Evolutionary conservation across 2,888 invertebrate genomes (phyloP).

Genomic region (Hesperia comma): DNA sequence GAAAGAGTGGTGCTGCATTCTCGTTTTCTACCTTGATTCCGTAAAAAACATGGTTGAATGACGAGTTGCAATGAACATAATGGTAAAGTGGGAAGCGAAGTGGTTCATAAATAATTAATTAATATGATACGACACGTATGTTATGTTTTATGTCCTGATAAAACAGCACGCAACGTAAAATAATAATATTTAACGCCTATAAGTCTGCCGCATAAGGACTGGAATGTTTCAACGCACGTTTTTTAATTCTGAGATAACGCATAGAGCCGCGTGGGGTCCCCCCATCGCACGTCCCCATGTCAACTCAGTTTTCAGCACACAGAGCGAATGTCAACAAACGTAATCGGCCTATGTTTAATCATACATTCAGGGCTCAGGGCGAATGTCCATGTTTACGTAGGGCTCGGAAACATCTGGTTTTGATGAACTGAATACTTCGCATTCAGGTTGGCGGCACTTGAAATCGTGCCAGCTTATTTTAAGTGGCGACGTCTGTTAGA

Average conservation of each 20-base stretch:
- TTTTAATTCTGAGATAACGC: slow-evolving; percentile 33
- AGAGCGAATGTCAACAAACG: slow-evolving; percentile 48
- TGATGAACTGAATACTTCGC: slow-evolving; percentile 81
- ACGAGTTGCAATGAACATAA: neutral
- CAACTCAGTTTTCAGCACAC: slow-evolving; percentile 31
- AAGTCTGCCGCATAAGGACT: slow-evolving; percentile 7
- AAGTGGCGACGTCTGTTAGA: slow-evolving; percentile 78
- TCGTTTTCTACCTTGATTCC: too few relatives aligned
- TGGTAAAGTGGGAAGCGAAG: neutral
- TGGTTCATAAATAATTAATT: neutral
- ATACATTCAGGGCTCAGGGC: slow-evolving; percentile 53
- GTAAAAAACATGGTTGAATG: too few relatives aligned
- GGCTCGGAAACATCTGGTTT: slow-evolving; percentile 77
- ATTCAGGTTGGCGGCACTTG: slow-evolving; percentile 80
- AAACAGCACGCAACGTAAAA: neutral
- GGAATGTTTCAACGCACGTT: slow-evolving; percentile 6
- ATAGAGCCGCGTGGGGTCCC: slow-evolving; percentile 22
- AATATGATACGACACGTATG: neutral
- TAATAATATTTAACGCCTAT: slow-evolving; percentile 1
- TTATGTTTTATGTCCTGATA: neutral
- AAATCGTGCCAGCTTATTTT: slow-evolving; percentile 82
- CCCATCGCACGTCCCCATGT: slow-evolving; percentile 21
- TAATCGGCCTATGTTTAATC: slow-evolving; percentile 57
- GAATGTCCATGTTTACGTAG: slow-evolving; percentile 70
- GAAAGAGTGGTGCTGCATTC: too few relatives aligned